Percentiles rank a stretch among this genome's conserved stretches.
These are phyloP conservation scores for Phoebastria nigripes DNA, from an alignment of 2,797 vertebrate genomes.

Conservation along the genomic window DNA sequence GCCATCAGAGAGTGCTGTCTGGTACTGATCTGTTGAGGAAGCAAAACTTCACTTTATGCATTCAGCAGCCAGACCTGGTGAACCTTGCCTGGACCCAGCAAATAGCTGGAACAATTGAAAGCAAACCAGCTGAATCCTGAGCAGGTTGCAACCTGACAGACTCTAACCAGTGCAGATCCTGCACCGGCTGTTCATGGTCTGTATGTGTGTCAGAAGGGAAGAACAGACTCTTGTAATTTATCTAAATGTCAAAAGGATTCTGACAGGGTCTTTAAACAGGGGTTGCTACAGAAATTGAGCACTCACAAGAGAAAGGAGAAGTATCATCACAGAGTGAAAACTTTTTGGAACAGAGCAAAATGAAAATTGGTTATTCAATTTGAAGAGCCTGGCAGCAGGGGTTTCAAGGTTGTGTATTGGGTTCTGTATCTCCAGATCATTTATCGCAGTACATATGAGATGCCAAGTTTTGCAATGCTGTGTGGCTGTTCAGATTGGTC, in stretches of 20 bases:
- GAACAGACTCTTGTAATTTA: slow-evolving; percentile 16
- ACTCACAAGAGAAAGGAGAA: background rate
- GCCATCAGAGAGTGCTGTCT: background rate
- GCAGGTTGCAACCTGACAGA: background rate
- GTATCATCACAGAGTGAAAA: slow-evolving; percentile 5
- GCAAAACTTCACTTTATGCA: background rate
- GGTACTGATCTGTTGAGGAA: background rate
- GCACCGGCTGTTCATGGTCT: background rate
- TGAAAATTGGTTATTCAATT: slow-evolving; percentile 29
- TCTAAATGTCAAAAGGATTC: slow-evolving; percentile 37
- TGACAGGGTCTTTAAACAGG: slow-evolving; percentile 34
- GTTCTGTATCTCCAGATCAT: background rate
- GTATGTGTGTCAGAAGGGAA: background rate
- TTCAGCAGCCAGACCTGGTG: background rate
- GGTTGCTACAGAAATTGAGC: slow-evolving; percentile 29
- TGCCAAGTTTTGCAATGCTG: background rate
- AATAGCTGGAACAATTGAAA: slow-evolving; percentile 1
- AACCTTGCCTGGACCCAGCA: background rate
- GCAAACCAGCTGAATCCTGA: slow-evolving; percentile 3
- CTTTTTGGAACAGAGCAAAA: background rate
- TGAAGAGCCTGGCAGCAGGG: background rate
- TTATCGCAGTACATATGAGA: background rate
- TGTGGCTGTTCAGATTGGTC: background rate
- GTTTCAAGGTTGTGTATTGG: background rate
- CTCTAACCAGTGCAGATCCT: background rate